phyloP scores from a whole-genome alignment of 2,888 invertebrate species.

The Pterostichus niger region DNA sequence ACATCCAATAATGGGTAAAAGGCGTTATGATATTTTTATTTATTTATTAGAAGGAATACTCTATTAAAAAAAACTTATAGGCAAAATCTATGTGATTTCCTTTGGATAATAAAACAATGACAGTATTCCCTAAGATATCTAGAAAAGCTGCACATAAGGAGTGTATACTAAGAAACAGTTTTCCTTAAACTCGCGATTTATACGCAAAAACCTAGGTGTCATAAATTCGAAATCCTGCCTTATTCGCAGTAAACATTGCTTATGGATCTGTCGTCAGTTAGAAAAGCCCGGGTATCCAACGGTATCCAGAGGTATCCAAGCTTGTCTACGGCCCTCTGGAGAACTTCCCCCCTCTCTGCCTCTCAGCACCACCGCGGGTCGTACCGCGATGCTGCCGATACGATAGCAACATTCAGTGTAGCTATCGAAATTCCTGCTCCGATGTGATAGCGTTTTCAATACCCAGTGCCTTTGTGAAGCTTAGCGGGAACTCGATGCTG shows the following conservation, averaged over 20 bases:
- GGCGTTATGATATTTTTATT: too few species aligned
- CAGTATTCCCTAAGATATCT: conserved; percentile 29
- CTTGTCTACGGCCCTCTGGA: conserved; percentile 55
- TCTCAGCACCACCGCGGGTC: too few species aligned
- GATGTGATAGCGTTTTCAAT: conserved; percentile 67
- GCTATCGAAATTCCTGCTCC: conserved; percentile 66
- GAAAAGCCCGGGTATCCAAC: conserved; percentile 13
- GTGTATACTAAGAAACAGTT: conserved; percentile 58
- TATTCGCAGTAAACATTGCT: conserved; percentile 70
- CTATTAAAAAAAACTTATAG: conserved; percentile 24
- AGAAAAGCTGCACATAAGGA: conserved; percentile 43
- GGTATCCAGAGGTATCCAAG: conserved; percentile 36
- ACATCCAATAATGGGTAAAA: too few species aligned
- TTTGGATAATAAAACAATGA: conserved; percentile 43
- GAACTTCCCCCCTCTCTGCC: conserved; percentile 1
- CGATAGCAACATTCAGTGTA: conserved; percentile 58
- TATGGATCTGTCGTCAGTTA: conserved; percentile 68
- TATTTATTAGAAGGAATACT: conserved; percentile 5
- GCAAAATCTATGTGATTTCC: conserved; percentile 33
- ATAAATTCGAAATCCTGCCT: conserved; percentile 67
- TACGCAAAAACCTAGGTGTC: conserved; percentile 61
- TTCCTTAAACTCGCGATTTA: conserved; percentile 64
- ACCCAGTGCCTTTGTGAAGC: conserved; percentile 63
- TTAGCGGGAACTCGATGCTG: conserved; percentile 45
- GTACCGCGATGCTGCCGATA: conserved; percentile 45